Evolutionary conservation across 2,113 vertebrate species (phyloP).

Genomic region (Salvelinus sp.): DNA sequence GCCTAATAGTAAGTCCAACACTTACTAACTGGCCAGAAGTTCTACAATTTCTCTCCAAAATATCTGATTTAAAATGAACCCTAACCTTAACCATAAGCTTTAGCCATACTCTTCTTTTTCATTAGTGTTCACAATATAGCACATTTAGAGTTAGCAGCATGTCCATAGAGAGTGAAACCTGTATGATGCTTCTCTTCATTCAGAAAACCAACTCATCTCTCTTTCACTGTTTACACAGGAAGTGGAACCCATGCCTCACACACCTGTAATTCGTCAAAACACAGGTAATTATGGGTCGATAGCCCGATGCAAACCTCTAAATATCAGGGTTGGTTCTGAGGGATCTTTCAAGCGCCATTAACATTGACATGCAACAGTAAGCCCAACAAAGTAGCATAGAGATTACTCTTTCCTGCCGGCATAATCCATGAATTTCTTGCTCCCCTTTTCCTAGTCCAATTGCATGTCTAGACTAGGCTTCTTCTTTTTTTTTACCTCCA

Average conservation of each 20-base stretch:
- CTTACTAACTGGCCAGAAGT: too few relatives aligned
- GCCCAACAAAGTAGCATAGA: conserved; percentile 69
- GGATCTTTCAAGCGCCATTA: conserved; percentile 72
- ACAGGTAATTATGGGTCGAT: conserved; percentile 74
- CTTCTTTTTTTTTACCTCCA: conserved; percentile 70
- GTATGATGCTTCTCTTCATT: not conserved
- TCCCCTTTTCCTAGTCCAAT: conserved; percentile 76
- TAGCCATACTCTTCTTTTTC: too few relatives aligned
- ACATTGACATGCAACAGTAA: conserved; percentile 79
- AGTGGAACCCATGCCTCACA: conserved; percentile 60
- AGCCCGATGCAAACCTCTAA: conserved; percentile 66
- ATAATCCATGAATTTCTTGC: conserved; percentile 81
- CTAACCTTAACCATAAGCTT: not conserved
- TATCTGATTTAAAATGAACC: too few relatives aligned
- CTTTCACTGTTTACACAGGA: conserved; percentile 59
- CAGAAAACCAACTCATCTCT: not conserved
- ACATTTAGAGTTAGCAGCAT: too few relatives aligned
- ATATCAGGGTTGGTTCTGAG: conserved; percentile 65
- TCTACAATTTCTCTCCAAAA: too few relatives aligned
- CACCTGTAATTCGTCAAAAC: conserved; percentile 60
- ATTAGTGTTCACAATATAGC: conserved; percentile 4
- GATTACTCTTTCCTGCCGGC: conserved; percentile 81
- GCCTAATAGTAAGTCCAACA: too few relatives aligned
- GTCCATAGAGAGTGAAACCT: too few relatives aligned
- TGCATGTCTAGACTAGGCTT: conserved; percentile 79